Base-by-base conservation (phyloP, 2,888 invertebrate species). In the Tyria jacobaeae region DNA sequence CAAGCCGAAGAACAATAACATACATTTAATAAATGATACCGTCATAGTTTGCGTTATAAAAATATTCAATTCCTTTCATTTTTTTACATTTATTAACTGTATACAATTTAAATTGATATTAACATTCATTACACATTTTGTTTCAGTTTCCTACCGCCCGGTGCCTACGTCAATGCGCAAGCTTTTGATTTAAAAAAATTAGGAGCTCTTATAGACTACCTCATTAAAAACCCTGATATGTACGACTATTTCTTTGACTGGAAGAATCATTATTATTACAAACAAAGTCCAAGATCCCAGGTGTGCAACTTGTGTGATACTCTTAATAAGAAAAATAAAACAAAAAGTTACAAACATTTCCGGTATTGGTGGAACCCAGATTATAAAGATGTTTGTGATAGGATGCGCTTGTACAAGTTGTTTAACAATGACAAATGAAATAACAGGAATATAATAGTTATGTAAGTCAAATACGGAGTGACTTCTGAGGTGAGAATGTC, bases 111-210 rank as follows among this genome's bases (percentile, higher is more conserved):
- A 14, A 37, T 15, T 15, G 15, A 14, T 1, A 7, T 7, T 14
- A 14, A 17, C 31, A n/a, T 25, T 31, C n/a, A 24, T 12, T 17
- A 34, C 34, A 5, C 1, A 41, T 57, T 60, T 21, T 31, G 9
- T 89, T 88, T 21, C 85, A 92, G 92, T 27, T 92, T 89, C 41
- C 66, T 92, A 14, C 89, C 92, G 0, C 91, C 91, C 0, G 91
- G 90, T 0, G 85, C 91, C 2, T 92, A 88, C 62, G 82, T 92
- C 47, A 88, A 90, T 62, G 82, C 82, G 0, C 81, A 81, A 62
- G 70, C 77, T 0, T 88, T 88, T 52, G 82, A 86, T 34, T 71
- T 90, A 4, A 87, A 89, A 65, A 89, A 90, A 57, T 66, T 91
- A 0, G 91, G 84, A 0, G 88, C 90, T 0, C 78, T 92, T 0